phyloP scores from a whole-genome alignment of 2,797 vertebrate species.

The Cyclopterus lumpus region DNA sequence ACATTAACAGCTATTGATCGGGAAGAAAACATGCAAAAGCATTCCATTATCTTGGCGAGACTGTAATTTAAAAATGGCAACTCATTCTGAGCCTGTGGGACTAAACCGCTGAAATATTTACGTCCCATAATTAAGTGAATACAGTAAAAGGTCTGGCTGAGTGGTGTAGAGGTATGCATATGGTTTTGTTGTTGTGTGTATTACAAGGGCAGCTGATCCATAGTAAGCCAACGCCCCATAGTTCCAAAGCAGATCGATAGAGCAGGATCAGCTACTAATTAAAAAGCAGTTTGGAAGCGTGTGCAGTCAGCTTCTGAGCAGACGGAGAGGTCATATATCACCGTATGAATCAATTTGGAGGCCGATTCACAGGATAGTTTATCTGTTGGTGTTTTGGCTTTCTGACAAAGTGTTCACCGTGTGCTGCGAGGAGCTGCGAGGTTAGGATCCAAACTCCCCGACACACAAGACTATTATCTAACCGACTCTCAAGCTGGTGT shows the following conservation, averaged over 20 bases:
- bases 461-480: conserved; percentile 12
- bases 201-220: conserved; percentile 45
- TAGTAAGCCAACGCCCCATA: conserved; percentile 44
- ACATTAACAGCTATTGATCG: conserved; percentile 80
- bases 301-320: conserved; percentile 26
- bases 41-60: conserved; percentile 69
- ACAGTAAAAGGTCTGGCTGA: conserved; percentile 2
- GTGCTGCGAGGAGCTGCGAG: neutral
- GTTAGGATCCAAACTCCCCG: neutral
- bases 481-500: neutral
- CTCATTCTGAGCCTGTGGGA: conserved; percentile 30
- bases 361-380: neutral
- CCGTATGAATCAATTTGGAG: neutral
- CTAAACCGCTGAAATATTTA: conserved; percentile 73
- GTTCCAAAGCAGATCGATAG: conserved; percentile 68
- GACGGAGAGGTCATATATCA: conserved; percentile 35
- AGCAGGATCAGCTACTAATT: conserved; percentile 67
- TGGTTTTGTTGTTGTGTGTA: neutral
- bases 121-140: conserved; percentile 28
- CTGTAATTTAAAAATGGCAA: conserved; percentile 62
- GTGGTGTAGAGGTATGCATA: conserved; percentile 14
- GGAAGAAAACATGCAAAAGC: conserved; percentile 57
- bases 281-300: conserved; percentile 54
- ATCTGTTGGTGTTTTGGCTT: neutral
- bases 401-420: neutral